These are phyloP conservation scores for Anhinga anhinga DNA, from an alignment of 2,113 vertebrate species.

Conservation along the genomic window DNA sequence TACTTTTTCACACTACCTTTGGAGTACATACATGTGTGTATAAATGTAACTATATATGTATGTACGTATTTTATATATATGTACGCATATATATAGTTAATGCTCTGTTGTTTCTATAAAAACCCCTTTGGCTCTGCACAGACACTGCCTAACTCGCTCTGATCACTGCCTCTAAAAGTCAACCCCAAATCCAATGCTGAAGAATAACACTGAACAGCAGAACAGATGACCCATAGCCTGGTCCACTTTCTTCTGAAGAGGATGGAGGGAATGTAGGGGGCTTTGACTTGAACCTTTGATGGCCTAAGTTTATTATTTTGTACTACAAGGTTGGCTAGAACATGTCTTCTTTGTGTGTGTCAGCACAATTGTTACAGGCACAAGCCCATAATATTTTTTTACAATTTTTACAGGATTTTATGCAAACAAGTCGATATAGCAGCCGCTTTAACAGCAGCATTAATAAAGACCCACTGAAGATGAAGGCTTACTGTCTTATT, in stretches of 20 bases:
- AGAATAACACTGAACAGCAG: background rate
- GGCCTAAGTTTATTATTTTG: background rate
- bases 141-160: background rate
- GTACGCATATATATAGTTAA: background rate
- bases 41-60: no score
- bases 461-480: background rate
- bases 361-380: background rate
- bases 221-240: background rate
- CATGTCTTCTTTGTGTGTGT: background rate
- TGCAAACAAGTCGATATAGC: accelerated
- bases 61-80: no score
- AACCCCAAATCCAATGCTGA: background rate
- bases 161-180: background rate
- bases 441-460: background rate
- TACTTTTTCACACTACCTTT: background rate
- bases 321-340: background rate
- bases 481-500: background rate
- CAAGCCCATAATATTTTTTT: accelerated
- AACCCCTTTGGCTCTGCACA: background rate
- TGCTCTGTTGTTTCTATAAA: background rate
- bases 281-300: background rate
- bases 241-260: background rate
- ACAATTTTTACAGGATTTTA: background rate
- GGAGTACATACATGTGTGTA: background rate
- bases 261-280: background rate